phyloP scores from a whole-genome alignment of 2,888 invertebrate species.

The Limnephilus marmoratus region DNA sequence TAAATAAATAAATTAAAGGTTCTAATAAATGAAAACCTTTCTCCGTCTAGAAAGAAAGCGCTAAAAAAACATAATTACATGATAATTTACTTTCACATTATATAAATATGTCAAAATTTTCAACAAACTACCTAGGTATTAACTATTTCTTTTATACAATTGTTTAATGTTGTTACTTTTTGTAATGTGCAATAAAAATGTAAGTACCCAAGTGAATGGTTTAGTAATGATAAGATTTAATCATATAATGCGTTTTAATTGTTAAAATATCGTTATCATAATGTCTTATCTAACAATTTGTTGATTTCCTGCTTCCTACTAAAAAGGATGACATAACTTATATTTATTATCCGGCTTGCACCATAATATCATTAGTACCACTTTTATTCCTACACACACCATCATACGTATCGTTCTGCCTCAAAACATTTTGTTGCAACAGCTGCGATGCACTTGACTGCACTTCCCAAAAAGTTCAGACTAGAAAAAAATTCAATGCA shows the following conservation, averaged over 20 bases:
- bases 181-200: too few species aligned
- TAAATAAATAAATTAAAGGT: too few species aligned
- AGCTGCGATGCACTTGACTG: conserved; percentile 49
- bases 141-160: too few species aligned
- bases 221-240: not conserved
- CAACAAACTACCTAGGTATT: too few species aligned
- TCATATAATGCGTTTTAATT: not conserved
- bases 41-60: too few species aligned
- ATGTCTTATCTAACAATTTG: not conserved
- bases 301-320: not conserved
- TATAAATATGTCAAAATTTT: too few species aligned
- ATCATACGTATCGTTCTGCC: conserved; percentile 8
- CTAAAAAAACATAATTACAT: too few species aligned
- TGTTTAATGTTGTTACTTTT: too few species aligned
- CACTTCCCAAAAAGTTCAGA: conserved; percentile 29
- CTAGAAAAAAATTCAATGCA: not conserved
- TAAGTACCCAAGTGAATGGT: too few species aligned
- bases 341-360: not conserved
- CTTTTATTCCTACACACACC: too few species aligned
- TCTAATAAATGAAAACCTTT: too few species aligned
- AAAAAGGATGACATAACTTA: not conserved
- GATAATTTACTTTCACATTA: too few species aligned
- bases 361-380: not conserved
- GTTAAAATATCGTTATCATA: not conserved
- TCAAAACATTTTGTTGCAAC: conserved; percentile 24